Evolutionary conservation across 30 jellyfish, hydroid and myxozoan genomes (phyloP).

Genomic region (Hydra vulgaris): DNA sequence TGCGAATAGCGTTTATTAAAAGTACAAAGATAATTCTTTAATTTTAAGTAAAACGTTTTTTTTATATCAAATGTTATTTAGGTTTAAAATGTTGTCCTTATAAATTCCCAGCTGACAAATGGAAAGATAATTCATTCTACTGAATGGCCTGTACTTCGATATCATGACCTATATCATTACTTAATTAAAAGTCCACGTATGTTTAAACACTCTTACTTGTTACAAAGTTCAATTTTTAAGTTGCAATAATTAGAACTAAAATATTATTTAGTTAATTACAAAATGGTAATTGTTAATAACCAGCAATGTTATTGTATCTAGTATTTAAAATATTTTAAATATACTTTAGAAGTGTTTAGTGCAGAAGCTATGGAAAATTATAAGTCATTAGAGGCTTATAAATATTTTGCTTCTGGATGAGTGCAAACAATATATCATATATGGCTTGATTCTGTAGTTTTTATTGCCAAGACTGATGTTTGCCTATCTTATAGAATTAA

Average conservation of each 20-base stretch:
- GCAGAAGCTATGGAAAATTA: conserved; percentile 18
- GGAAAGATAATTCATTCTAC: conserved; percentile 5
- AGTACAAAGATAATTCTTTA: background rate
- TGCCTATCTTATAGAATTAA: conserved; percentile 14
- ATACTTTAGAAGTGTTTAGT: background rate
- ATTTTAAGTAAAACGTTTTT: background rate
- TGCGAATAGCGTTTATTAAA: background rate
- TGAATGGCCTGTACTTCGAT: conserved; percentile 8
- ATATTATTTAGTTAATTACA: background rate
- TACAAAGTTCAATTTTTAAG: background rate
- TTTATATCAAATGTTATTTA: background rate
- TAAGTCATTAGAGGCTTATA: conserved; percentile 14
- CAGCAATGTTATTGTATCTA: background rate
- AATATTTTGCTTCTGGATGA: conserved; percentile 9
- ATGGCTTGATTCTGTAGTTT: conserved; percentile 2
- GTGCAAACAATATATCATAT: conserved; percentile 1
- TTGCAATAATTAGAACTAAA: background rate
- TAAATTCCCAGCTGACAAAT: conserved; percentile 11
- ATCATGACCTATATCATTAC: conserved; percentile 12
- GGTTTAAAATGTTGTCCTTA: conserved; percentile 4
- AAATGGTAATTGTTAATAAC: background rate
- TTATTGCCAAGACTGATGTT: conserved; percentile 3
- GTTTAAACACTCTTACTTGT: background rate
- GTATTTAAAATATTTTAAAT: background rate
- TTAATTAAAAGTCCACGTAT: conserved; percentile 9